Evolutionary conservation across 2,113 vertebrate species (phyloP).

Genomic region (Colaptes auratus): DNA sequence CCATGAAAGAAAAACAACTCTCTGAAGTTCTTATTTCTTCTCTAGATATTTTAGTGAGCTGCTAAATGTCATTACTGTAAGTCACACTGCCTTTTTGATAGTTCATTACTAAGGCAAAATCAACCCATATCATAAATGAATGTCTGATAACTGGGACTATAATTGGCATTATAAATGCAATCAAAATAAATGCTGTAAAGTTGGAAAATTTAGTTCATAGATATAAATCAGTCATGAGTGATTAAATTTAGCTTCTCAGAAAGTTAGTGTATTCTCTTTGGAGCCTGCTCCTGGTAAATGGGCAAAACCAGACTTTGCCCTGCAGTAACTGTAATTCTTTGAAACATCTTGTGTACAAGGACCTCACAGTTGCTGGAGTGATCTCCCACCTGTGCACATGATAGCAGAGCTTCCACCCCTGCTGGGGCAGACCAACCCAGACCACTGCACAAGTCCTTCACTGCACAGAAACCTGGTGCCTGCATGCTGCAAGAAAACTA

Average conservation of each 20-base stretch:
- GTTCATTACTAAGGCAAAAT: conserved; percentile 10
- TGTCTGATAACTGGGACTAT: conserved; percentile 6
- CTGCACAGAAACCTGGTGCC: background rate
- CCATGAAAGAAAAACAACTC: background rate
- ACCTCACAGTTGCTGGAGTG: background rate
- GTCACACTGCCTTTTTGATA: conserved; percentile 23
- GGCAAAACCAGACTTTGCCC: background rate
- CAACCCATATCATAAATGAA: background rate
- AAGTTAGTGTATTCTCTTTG: background rate
- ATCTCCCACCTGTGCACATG: background rate
- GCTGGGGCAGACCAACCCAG: background rate
- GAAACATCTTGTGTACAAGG: background rate
- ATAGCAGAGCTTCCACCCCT: background rate
- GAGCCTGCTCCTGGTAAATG: background rate
- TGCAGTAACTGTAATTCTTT: background rate
- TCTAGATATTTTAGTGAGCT: conserved; percentile 13
- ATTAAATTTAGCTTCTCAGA: background rate
- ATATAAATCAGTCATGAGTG: conserved; percentile 4
- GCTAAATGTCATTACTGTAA: conserved; percentile 4
- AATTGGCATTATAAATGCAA: conserved; percentile 9
- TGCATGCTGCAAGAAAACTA: background rate
- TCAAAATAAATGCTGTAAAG: conserved; percentile 25
- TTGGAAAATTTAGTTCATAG: conserved; percentile 19
- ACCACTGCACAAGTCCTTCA: background rate
- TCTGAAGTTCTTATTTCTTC: background rate